These are phyloP conservation scores for Epizoanthus rinbou DNA, from an alignment of 92 coral and sea anemone genomes.

Conservation along the genomic window DNA sequence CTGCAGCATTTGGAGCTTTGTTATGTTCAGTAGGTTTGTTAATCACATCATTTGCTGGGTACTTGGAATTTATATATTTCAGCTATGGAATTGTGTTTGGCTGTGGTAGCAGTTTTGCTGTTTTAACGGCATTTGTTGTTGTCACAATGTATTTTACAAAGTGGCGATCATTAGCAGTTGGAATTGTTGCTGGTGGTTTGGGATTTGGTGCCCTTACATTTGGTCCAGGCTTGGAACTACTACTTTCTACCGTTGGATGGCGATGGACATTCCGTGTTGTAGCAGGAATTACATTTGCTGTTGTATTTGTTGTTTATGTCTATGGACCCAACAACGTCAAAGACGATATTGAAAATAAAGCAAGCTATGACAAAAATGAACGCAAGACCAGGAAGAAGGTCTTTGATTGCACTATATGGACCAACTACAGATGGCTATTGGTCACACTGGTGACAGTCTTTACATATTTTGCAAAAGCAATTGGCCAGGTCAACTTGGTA, in stretches of 20 bases:
- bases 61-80: slow-evolving; percentile 37
- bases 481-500: slow-evolving; percentile 43
- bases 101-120: slow-evolving; percentile 20
- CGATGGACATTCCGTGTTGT: slow-evolving; percentile 5
- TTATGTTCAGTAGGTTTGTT: slow-evolving; percentile 43
- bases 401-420: slow-evolving; percentile 29
- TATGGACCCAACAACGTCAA: background rate
- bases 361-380: background rate
- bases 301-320: background rate
- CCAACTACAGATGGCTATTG: slow-evolving; percentile 21
- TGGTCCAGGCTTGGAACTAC: slow-evolving; percentile 5
- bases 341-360: background rate
- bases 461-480: slow-evolving; percentile 27
- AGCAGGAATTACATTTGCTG: background rate
- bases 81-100: slow-evolving; percentile 42
- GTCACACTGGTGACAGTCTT: slow-evolving; percentile 2
- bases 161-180: slow-evolving; percentile 41
- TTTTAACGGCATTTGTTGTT: slow-evolving; percentile 1
- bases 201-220: slow-evolving; percentile 20
- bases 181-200: slow-evolving; percentile 2
- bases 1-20: slow-evolving; percentile 23
- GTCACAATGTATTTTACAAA: slow-evolving; percentile 31
- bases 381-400: background rate
- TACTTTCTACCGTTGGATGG: slow-evolving; percentile 14
- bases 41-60: slow-evolving; percentile 41